phyloP scores from a whole-genome alignment of 2,113 vertebrate genomes.

The Benitochromis conjunctus region DNA sequence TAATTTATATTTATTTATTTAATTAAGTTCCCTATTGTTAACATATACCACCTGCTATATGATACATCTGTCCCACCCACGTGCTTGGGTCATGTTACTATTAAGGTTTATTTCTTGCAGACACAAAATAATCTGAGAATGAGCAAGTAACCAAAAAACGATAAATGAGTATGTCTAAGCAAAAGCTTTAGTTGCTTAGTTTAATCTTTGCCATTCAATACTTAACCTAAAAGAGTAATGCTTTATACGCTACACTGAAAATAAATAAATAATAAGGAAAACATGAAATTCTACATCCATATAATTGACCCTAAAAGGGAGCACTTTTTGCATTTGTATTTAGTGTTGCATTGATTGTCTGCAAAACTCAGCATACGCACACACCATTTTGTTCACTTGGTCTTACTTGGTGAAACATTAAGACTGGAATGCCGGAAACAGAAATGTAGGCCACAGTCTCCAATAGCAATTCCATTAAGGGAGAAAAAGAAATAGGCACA shows the following conservation, averaged over 20 bases:
- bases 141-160: background rate
- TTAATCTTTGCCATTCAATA: background rate
- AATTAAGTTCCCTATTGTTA: background rate
- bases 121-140: background rate
- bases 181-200: background rate
- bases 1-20: background rate
- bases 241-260: background rate
- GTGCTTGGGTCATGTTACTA: background rate
- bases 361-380: background rate
- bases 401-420: background rate
- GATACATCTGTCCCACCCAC: background rate
- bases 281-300: background rate
- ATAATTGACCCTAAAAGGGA: slow-evolving; percentile 30
- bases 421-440: background rate
- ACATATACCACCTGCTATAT: background rate
- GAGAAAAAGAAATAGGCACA: background rate
- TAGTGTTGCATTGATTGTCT: slow-evolving; percentile 4
- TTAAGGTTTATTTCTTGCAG: background rate
- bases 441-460: background rate
- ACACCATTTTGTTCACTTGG: background rate
- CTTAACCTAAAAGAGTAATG: background rate
- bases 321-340: slow-evolving; percentile 2
- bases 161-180: background rate
- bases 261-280: background rate
- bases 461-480: background rate